Evolutionary conservation across 2,797 vertebrate genomes (phyloP), one percentile per base, ranked within the genome.

Genomic region (Petrocephalus sullivani): DNA sequence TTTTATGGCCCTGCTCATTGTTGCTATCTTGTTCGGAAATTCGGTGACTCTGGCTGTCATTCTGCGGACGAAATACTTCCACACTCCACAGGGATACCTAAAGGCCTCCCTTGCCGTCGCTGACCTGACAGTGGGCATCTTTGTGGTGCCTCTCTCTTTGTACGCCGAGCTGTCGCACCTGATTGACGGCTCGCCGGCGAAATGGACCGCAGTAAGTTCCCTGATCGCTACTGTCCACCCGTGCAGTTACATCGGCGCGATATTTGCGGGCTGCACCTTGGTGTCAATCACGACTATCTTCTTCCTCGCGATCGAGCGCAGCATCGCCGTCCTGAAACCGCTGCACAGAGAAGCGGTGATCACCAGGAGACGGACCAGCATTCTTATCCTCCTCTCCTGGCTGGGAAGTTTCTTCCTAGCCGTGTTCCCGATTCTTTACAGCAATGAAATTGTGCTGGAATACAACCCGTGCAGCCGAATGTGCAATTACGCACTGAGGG

Each of bases 241-340:
- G 0, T 96, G 96, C 86, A 93, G 88, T 78, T 28, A 96, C 0
- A 93, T 96, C 0, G 96, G 96, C 0, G 95, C 95, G 0, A 91
- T 96, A 87, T 97, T 97, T 21, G 96, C 96, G 0, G 96, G 96
- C 0, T 96, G 96, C 92, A 97, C 96, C 0, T 89, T 96, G 19
- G 96, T 96, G 37, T 97, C 96, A 89, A 96, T 96, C 64, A 95
- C 94, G 0, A 97, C 96, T 10, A 96, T 96, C 8, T 96, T 96
- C 85, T 89, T 96, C 8, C 90, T 97, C 86, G 95, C 95, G 0
- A 92, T 96, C 0, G 96, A 96, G 91, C 91, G 96, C 53, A 94
- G 95, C 93, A 93, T 97, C 0, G 96, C 96, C 0, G 95, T 97
- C 90, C 14, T 96, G 85, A 93, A 90, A 64, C 96, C 96, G 0